These are phyloP conservation scores for Chlorodrepanis virens DNA, from an alignment of 2,113 vertebrate genomes.

Conservation along the genomic window DNA sequence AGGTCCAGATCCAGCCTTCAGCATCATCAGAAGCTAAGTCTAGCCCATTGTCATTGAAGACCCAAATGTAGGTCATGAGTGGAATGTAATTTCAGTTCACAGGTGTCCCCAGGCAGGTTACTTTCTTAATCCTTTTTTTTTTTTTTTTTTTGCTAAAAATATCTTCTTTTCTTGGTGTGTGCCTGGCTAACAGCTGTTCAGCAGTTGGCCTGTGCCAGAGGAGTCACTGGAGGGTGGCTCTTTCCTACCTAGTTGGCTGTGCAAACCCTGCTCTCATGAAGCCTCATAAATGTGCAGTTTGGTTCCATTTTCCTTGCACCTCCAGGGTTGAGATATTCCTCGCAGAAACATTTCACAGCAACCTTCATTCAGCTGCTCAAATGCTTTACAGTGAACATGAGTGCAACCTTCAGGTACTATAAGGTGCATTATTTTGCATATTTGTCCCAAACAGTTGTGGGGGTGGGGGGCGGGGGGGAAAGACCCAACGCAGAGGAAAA, in stretches of 20 bases:
- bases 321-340: background rate
- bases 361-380: background rate
- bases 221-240: background rate
- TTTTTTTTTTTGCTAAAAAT: background rate
- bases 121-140: background rate
- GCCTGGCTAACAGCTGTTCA: background rate
- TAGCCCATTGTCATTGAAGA: background rate
- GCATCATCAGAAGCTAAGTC: background rate
- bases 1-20: background rate
- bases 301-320: background rate
- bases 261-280: background rate
- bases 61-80: background rate
- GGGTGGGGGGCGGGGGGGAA: rapidly evolving
- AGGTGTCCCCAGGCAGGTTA: background rate
- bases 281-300: background rate
- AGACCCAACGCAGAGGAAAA: background rate
- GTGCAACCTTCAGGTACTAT: background rate
- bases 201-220: background rate
- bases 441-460: background rate
- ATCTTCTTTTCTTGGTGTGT: background rate
- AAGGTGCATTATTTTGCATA: background rate
- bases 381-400: background rate
- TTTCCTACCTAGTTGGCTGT: background rate
- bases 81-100: background rate
- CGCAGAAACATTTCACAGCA: background rate